Evolutionary conservation across 2,888 invertebrate species (phyloP), one percentile per base, ranked within the genome.

Genomic region (Micoletzkya japonica): DNA sequence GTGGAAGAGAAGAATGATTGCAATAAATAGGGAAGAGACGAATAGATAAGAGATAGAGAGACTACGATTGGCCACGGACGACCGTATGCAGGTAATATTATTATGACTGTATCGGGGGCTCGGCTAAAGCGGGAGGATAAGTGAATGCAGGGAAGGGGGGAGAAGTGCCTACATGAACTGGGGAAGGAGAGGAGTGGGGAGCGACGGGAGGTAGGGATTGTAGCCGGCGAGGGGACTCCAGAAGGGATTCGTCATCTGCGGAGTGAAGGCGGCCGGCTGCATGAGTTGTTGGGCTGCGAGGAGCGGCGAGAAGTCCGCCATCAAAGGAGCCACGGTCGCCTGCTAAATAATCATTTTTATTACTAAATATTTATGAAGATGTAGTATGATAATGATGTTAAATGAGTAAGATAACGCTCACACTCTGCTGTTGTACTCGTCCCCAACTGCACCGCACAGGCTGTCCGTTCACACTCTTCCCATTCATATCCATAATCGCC

Each of bases 401-500:
- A 39, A 17, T 39, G 17, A 39, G 6, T 2, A 4, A 34, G 36
- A 36, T 58, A 1, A 4, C 30, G n/a, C 34, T 58, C 26, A 68
- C 68, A 39, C 58, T 57, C 30, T 26, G 30, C 49, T 70, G 72
- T 44, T 82, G 81, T 30, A 76, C 73, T 52, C 82, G 74, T 36
- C 83, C 83, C 84, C 84, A 84, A 14, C 81, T 81, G 72, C 81
- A 81, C 34, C 83, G 76, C 52, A 84, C 75, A 56, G 70, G 70
- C 58, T 81, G 79, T 2, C 82, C 83, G 54, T 74, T 76, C 36
- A 84, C 66, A 37, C 80, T 82, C 68, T 77, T 77, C 36, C 95
- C 95, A 88, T 98, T 95, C 87, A 94, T 92, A 68, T 92, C 92
- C 89, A 95, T 95, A 84, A 98, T 98, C 80, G 98, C 97, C 87